Conservation (phyloP, 1,140 invertebrate genomes). For the Diachasma alloeum region DNA sequence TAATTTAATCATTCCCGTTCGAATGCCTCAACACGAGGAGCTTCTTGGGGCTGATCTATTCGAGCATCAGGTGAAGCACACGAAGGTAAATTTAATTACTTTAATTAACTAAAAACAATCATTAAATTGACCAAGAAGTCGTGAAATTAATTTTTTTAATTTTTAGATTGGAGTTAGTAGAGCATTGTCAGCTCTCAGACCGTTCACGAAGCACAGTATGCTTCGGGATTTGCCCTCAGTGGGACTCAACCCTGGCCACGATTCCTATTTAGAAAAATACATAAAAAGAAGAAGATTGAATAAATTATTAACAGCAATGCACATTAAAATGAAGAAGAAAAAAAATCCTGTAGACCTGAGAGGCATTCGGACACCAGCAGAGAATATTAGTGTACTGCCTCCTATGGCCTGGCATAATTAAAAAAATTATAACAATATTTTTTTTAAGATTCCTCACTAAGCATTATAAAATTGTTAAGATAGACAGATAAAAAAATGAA, state of each 20-base stretch:
- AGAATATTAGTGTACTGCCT: constrained; percentile 5
- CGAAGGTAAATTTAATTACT: constrained; percentile 57
- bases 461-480: no score
- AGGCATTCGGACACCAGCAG: constrained; percentile 23
- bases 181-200: constrained; percentile 68
- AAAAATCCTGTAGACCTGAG: constrained; percentile 14
- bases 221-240: constrained; percentile 60
- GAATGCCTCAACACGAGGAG: constrained; percentile 86
- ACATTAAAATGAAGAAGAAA: constrained; percentile 35
- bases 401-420: constrained; percentile 49
- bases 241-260: constrained; percentile 70
- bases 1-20: constrained; percentile 80
- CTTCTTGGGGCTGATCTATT: constrained; percentile 86
- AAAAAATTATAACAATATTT: constrained; percentile 12
- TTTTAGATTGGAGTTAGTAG: constrained; percentile 70
- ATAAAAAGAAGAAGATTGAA: constrained; percentile 43
- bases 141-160: background rate
- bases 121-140: no score
- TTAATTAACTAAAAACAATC: background rate
- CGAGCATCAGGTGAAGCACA: constrained; percentile 80
- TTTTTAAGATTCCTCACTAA: no score
- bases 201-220: constrained; percentile 57
- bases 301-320: constrained; percentile 43
- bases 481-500: no score
- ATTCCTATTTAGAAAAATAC: constrained; percentile 50